These are phyloP conservation scores for Antrozous pallidus DNA, from an alignment of 2,797 vertebrate genomes.

Conservation along the genomic window DNA sequence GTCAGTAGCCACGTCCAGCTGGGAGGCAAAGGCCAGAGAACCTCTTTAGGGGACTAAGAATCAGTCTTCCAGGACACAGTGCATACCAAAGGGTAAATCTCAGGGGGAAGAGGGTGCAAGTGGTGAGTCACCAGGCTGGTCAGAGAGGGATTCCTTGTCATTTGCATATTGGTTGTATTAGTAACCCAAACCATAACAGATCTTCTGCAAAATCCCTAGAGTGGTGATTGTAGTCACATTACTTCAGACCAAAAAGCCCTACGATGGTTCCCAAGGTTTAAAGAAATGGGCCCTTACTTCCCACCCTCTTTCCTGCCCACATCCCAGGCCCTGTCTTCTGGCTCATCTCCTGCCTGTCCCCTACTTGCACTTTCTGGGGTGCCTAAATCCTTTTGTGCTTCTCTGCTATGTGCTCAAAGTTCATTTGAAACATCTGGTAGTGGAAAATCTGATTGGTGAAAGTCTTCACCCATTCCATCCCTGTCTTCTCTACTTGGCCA, in stretches of 20 bases:
- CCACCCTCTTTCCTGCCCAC: too few species aligned
- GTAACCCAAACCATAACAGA: not conserved
- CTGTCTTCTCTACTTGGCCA: not conserved
- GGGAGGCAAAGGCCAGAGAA: not conserved
- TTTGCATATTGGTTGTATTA: not conserved
- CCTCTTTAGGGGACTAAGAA: not conserved
- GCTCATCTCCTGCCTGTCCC: too few species aligned
- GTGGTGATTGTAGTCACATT: not conserved
- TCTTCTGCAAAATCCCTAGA: not conserved
- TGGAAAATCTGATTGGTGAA: not conserved
- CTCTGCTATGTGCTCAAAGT: not conserved
- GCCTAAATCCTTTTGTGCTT: not conserved
- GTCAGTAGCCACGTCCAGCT: not conserved
- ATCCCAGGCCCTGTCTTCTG: not conserved
- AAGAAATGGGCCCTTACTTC: not conserved
- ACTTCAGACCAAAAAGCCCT: not conserved
- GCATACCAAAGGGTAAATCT: not conserved
- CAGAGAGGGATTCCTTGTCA: not conserved
- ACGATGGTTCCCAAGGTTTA: not conserved
- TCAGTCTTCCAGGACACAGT: not conserved
- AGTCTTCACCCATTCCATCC: not conserved
- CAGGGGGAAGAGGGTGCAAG: not conserved
- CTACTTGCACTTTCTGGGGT: not conserved
- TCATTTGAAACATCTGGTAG: not conserved
- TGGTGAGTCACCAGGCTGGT: not conserved